Evolutionary conservation across 2,888 invertebrate species (phyloP), one percentile per base, ranked within the genome.

Genomic region (Nebria salina): DNA sequence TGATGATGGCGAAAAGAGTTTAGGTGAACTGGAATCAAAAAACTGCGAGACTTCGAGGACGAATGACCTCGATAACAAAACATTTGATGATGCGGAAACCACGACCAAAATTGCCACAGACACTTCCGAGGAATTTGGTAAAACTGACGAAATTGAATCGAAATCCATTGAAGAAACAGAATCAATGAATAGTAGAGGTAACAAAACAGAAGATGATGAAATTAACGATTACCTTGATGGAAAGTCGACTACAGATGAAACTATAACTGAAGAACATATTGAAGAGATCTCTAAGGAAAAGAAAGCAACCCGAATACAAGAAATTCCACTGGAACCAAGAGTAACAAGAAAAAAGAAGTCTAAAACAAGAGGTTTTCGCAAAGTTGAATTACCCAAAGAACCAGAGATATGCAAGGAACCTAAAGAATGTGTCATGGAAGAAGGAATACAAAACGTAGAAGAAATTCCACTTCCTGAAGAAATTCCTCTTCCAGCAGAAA

Each of bases 181-280:
- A 54, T 7, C 54, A 6, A 54, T 54, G 8, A 13, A 8, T 7
- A 54, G 13, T 7, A 13, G 2, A 11, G 54, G 13, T 54, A 54
- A 54, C 13, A 54, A 54, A 54, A 76, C 25, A n/a, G 82, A 84
- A 9, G 72, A 42, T 1, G n/a, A 64, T 8, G 26, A 65, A 11
- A 76, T 75, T 72, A 76, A 72, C 13, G 74, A 74, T 54, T 54
- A 2, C 13, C 54, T 54, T 54, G 54, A 54, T 54, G 54, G 54
- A 54, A 54, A 54, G 8, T 54, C 54, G 13, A 11, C 8, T 54
- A 11, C 7, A 13, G 54, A 54, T 3, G 54, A 54, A 54, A 54
- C 8, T 11, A 8, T 11, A 54, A 3, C 54, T 34, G 34, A 34
- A 7, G 54, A 54, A 11, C 54, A 54, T 8, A 54, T 54, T 54